Evolutionary conservation across 2,113 vertebrate genomes (phyloP).

Genomic region (Pseudorhombus dupliciocellatus): DNA sequence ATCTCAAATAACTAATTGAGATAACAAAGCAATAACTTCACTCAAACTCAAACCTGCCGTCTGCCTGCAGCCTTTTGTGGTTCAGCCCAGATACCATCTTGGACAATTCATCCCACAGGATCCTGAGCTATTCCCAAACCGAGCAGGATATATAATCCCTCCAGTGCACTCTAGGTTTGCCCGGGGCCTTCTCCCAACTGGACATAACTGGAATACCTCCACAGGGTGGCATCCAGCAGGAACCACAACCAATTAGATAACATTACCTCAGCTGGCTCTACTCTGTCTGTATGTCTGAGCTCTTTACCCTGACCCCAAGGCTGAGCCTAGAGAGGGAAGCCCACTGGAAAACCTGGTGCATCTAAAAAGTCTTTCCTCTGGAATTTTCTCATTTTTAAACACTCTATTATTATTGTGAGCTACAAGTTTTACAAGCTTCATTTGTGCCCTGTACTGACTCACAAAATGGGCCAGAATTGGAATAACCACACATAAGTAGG

Average conservation of each 20-base stretch:
- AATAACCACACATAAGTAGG: slow-evolving; percentile 1
- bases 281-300: slow-evolving; percentile 14
- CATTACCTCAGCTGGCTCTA: not conserved
- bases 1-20: not conserved
- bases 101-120: not conserved
- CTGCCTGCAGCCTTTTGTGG: not conserved
- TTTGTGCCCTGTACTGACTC: not conserved
- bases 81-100: not conserved
- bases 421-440: too few species aligned
- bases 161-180: not conserved
- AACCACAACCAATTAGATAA: slow-evolving; percentile 14
- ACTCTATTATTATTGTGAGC: not conserved
- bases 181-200: not conserved
- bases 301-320: slow-evolving; percentile 17
- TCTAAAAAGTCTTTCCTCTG: not conserved
- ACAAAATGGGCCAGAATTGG: slow-evolving; percentile 2
- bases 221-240: slow-evolving; percentile 5
- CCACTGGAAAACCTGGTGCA: not conserved
- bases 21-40: too few species aligned
- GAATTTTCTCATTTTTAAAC: slow-evolving; percentile 1
- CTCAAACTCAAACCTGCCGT: too few species aligned
- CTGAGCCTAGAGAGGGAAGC: not conserved
- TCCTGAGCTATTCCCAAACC: not conserved
- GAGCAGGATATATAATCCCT: slow-evolving; percentile 6
- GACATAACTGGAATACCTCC: slow-evolving; percentile 16